These are phyloP conservation scores for Rambutsinella grinnellia DNA, from an alignment of 2,888 invertebrate species.

Conservation along the genomic window DNA sequence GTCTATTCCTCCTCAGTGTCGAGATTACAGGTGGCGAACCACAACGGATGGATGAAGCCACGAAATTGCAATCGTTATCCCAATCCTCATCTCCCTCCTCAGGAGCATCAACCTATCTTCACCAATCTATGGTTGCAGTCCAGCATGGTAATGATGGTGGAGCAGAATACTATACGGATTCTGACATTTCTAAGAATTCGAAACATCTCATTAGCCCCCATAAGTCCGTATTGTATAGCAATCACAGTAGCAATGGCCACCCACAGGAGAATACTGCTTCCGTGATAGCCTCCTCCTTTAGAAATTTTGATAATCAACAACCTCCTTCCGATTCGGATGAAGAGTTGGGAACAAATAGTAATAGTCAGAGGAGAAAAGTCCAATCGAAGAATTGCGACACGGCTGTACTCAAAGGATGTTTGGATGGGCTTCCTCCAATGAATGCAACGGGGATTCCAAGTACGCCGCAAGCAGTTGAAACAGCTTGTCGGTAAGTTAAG, in stretches of 20 bases:
- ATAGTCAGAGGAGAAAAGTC: neutral
- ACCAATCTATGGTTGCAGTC: neutral
- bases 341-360: neutral
- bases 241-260: slow-evolving; percentile 16
- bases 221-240: neutral
- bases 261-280: slow-evolving; percentile 21
- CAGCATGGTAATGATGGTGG: neutral
- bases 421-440: slow-evolving; percentile 50
- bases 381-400: slow-evolving; percentile 9
- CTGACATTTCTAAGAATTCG: neutral
- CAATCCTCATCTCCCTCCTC: neutral
- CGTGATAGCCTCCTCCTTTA: slow-evolving; percentile 45
- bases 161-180: neutral
- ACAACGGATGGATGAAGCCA: slow-evolving; percentile 8
- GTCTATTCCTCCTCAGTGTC: slow-evolving; percentile 13
- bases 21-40: slow-evolving; percentile 37
- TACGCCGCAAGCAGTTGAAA: slow-evolving; percentile 38
- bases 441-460: slow-evolving; percentile 50
- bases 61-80: neutral
- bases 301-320: slow-evolving; percentile 27
- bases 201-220: neutral
- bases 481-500: slow-evolving; percentile 54
- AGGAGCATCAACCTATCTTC: neutral
- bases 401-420: slow-evolving; percentile 21
- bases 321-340: slow-evolving; percentile 18